Evolutionary conservation across 2,113 vertebrate species (phyloP).

Genomic region (Vulpes lagopus): DNA sequence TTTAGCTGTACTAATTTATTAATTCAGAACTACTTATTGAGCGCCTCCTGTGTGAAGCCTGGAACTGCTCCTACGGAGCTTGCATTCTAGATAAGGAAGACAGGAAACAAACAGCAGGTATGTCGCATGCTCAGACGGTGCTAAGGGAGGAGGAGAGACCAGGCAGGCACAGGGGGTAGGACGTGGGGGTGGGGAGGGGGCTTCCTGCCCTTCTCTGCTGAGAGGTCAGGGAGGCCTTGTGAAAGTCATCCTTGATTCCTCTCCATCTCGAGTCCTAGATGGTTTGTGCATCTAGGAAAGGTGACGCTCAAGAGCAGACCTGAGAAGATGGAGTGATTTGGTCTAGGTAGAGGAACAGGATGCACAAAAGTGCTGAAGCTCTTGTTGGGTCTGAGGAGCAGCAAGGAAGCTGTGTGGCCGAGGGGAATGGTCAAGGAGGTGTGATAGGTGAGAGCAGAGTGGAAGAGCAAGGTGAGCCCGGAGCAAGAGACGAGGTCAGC

Average conservation of each 20-base stretch:
- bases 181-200: not conserved
- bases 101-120: not conserved
- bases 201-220: not conserved
- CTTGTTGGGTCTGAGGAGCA: not conserved
- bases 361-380: not conserved
- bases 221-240: not conserved
- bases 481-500: not conserved
- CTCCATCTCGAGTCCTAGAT: too few relatives aligned
- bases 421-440: not conserved
- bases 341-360: not conserved
- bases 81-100: not conserved
- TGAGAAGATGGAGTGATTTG: not conserved
- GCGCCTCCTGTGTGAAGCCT: not conserved
- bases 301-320: not conserved
- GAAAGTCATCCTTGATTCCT: not conserved
- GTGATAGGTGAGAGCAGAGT: not conserved
- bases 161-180: not conserved
- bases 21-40: not conserved
- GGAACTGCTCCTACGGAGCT: not conserved
- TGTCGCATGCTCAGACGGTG: rapidly evolving
- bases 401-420: not conserved
- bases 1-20: not conserved
- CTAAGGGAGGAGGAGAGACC: not conserved
- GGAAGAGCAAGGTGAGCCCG: not conserved
- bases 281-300: not conserved